Evolutionary conservation across 53 echinoderm and acorn worm genomes (phyloP), one percentile per base, ranked within the genome.

Genomic region (Paracentrotus lividus): DNA sequence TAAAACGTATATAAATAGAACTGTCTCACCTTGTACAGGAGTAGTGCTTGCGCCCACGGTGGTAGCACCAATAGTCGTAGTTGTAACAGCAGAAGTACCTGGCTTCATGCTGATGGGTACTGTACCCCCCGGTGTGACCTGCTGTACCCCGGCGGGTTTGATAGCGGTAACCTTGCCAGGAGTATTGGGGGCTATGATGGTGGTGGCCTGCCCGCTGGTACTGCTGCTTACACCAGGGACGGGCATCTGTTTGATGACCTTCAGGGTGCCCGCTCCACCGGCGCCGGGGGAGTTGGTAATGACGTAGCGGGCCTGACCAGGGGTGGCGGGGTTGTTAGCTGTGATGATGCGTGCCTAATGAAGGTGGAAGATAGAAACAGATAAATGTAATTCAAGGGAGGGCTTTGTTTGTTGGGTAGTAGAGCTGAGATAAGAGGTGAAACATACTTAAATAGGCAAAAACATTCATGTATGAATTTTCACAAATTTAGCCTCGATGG

Each of bases 271-370:
- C 1, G 77, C 16, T 38, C 57, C 81, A 2, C 57, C 55, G 29
- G 91, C 85, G 13, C 93, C 93, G 1, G 78, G 78, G 57, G 92
- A 78, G 92, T 92, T 92, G 77, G 92, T 92, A 81, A 92, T 92
- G 92, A 92, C 92, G 8, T 59, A 78, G 1, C 92, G 56, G 36
- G 81, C 56, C 81, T 92, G 92, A 24, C 77, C 92, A 2, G 42
- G 56, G 38, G 77, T 44, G 3, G 58, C 12, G 14, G 92, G 56
- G 43, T 26, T 27, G 92, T 52, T 78, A 31, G 77, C 78, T 33
- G 91, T 56, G 33, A 92, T 57, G 77, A 92, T 92, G 15, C 92
- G 92, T 31, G 81, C 92, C 72, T 72, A 21, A 21, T 72, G 72
- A 32, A 64, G 64, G 31, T 64, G 31, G 64, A 31, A 64, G 64